Evolutionary conservation across 2,888 invertebrate species (phyloP).

Genomic region (Griposia aprilina): DNA sequence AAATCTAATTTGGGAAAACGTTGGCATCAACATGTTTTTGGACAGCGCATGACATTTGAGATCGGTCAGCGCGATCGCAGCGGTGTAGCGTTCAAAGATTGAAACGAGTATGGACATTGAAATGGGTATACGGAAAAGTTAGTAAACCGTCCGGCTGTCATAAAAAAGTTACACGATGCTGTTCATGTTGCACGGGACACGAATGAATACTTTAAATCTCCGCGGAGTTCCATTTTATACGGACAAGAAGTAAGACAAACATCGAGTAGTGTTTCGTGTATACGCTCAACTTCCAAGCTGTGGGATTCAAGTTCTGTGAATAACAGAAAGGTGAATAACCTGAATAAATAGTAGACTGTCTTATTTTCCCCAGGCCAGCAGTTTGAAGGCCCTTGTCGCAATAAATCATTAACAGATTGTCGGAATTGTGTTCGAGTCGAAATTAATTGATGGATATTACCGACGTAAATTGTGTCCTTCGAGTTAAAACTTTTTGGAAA

Average conservation of each 20-base stretch:
- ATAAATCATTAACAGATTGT: slow-evolving; percentile 64
- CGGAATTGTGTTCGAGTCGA: slow-evolving; percentile 49
- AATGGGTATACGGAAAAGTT: slow-evolving; percentile 67
- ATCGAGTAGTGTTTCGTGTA: slow-evolving; percentile 39
- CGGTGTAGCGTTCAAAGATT: slow-evolving; percentile 60
- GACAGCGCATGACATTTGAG: slow-evolving; percentile 76
- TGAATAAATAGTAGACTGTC: slow-evolving; percentile 28
- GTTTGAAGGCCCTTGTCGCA: slow-evolving; percentile 42
- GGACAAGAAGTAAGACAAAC: slow-evolving; percentile 54
- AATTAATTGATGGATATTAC: slow-evolving; percentile 65
- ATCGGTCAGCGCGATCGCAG: slow-evolving; percentile 67
- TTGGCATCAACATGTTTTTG: slow-evolving; percentile 77
- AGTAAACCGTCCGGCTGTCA: slow-evolving; percentile 63
- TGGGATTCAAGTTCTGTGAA: slow-evolving; percentile 38
- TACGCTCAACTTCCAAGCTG: slow-evolving; percentile 32
- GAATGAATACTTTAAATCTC: slow-evolving; percentile 66
- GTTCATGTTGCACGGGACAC: slow-evolving; percentile 58
- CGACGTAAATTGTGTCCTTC: slow-evolving; percentile 47
- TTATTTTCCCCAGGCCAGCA: slow-evolving; percentile 15
- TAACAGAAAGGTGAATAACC: slow-evolving; percentile 20
- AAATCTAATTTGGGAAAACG: slow-evolving; percentile 79
- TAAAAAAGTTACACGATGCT: slow-evolving; percentile 64
- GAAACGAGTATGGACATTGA: slow-evolving; percentile 70
- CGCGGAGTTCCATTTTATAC: slow-evolving; percentile 46
- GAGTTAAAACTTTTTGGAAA: slow-evolving; percentile 35